phyloP scores from a whole-genome alignment of 30 jellyfish, hydroid and myxozoan genomes.

The Pseudorhiza aurosa region DNA sequence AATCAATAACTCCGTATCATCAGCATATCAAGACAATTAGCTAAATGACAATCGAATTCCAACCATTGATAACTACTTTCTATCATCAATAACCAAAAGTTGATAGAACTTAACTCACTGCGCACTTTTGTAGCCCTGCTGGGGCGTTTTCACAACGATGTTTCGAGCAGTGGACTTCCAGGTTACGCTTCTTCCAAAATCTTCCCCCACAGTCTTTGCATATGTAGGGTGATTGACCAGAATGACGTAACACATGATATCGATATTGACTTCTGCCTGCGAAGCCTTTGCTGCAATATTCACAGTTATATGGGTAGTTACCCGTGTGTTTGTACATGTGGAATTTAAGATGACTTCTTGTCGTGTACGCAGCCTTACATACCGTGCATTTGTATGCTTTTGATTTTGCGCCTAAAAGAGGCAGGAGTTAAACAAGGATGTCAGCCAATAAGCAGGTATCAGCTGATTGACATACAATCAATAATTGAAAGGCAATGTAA shows the following conservation, averaged over 20 bases:
- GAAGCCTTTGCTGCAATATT: slow-evolving; percentile 82
- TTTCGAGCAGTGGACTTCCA: slow-evolving; percentile 69
- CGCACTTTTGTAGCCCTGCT: slow-evolving; percentile 50
- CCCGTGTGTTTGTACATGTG: slow-evolving; percentile 92
- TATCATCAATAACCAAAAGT: too few species aligned
- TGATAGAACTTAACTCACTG: slow-evolving; percentile 22
- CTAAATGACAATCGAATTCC: too few species aligned
- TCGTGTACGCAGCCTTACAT: slow-evolving; percentile 77
- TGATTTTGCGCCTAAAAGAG: slow-evolving; percentile 43
- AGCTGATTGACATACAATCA: too few species aligned
- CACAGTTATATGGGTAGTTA: slow-evolving; percentile 80
- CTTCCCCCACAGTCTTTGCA: slow-evolving; percentile 85
- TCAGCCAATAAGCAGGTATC: too few species aligned
- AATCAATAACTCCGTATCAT: too few species aligned
- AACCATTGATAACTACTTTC: too few species aligned
- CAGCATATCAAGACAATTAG: too few species aligned
- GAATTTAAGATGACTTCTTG: slow-evolving; percentile 82
- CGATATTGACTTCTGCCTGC: slow-evolving; percentile 87
- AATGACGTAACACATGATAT: slow-evolving; percentile 78
- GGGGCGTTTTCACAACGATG: slow-evolving; percentile 71
- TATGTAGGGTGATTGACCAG: slow-evolving; percentile 81
- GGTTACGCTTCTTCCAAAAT: slow-evolving; percentile 77
- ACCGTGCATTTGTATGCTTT: slow-evolving; percentile 73
- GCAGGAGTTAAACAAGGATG: too few species aligned
- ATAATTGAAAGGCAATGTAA: too few species aligned